A percentile compares a stretch with the other conserved stretches of the same genome.
These are phyloP conservation scores for Mohoua ochrocephala DNA, from an alignment of 2,113 vertebrate genomes.

Conservation along the genomic window DNA sequence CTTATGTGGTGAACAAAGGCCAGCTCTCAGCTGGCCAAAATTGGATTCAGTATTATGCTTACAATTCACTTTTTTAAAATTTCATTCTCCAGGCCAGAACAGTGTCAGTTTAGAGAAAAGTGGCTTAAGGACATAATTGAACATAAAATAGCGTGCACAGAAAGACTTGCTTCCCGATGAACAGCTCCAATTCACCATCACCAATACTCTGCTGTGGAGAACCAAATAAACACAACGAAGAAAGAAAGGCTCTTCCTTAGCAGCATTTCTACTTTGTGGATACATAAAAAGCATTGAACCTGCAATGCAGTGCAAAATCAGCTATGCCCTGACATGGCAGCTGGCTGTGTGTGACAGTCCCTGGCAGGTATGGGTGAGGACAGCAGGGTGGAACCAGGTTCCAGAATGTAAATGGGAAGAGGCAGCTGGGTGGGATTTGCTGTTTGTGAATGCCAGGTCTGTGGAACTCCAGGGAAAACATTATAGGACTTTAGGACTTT, in stretches of 20 bases:
- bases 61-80: background rate
- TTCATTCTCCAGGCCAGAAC: conserved; percentile 60
- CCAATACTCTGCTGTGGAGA: background rate
- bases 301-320: background rate
- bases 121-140: conserved; percentile 68
- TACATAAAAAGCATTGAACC: background rate
- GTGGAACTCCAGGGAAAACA: background rate
- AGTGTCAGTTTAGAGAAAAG: conserved; percentile 60
- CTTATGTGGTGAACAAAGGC: background rate
- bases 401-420: background rate
- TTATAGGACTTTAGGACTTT: background rate
- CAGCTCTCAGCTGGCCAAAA: background rate
- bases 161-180: background rate
- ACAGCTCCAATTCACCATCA: background rate
- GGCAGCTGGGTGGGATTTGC: background rate
- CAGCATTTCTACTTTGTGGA: background rate
- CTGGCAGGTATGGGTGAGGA: background rate
- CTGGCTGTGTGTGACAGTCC: background rate
- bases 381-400: background rate
- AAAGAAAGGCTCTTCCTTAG: background rate
- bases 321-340: background rate
- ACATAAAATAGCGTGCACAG: conserved; percentile 53
- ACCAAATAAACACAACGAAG: background rate
- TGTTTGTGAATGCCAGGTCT: background rate
- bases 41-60: background rate